phyloP scores from a whole-genome alignment of 92 coral and sea anemone species.

The Nematostella vectensis region DNA sequence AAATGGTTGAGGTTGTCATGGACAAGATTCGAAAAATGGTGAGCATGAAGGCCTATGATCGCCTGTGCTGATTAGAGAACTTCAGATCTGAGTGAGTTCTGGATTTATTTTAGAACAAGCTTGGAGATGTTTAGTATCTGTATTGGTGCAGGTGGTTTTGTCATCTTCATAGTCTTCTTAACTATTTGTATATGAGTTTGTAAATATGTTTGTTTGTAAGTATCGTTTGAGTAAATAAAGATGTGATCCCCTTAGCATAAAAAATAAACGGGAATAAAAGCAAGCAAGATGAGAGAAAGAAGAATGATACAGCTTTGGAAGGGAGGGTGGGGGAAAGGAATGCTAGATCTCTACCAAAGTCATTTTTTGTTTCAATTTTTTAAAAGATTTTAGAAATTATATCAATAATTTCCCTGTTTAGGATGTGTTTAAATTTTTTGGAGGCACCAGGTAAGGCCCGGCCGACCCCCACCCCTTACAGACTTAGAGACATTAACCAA shows the following conservation, averaged over 20 bases:
- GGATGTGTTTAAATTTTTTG: no score
- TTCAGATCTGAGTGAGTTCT: no score
- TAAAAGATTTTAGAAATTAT: not conserved
- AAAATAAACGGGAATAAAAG: no score
- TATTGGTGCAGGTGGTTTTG: no score
- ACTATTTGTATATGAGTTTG: no score
- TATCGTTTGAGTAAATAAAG: no score
- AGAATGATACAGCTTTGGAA: constrained; percentile 5
- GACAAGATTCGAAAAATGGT: constrained; percentile 89
- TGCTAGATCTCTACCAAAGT: constrained; percentile 11
- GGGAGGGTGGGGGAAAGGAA: constrained; percentile 37
- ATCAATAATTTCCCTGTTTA: not conserved
- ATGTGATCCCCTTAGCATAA: no score
- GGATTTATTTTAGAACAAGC: no score
- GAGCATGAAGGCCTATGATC: constrained; percentile 24
- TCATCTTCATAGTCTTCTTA: no score
- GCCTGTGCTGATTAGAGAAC: not conserved
- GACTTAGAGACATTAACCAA: constrained; percentile 10
- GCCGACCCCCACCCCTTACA: constrained; percentile 61
- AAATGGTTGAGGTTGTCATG: constrained; percentile 65
- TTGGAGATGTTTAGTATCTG: no score
- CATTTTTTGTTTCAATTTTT: not conserved
- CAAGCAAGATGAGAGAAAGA: no score
- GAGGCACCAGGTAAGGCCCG: constrained; percentile 18
- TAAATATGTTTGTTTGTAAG: no score